Percentiles rank a stretch among this genome's conserved stretches.
Conservation (phyloP, 2,888 invertebrate species). For the Drosophila falleni region DNA sequence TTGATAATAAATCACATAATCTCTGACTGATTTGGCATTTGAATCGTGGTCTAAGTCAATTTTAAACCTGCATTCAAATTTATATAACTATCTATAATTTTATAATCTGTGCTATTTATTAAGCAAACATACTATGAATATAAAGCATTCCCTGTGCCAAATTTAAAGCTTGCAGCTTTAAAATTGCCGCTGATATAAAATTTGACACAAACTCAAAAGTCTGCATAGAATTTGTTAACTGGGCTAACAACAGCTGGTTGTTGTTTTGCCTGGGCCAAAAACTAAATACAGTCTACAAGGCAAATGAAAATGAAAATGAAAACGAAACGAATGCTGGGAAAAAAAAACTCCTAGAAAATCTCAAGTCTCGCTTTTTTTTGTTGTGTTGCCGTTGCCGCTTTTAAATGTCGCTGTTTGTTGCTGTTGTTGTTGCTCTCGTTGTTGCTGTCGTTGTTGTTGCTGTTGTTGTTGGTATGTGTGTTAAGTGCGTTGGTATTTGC, state of each 20-base stretch:
- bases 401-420: conserved; percentile 52
- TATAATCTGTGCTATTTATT: no score
- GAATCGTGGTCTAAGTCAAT: no score
- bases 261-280: conserved; percentile 1
- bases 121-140: neutral
- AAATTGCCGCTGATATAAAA: no score
- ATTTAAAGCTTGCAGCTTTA: neutral
- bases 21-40: no score
- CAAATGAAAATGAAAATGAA: conserved; percentile 3
- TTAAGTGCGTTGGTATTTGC: conserved; percentile 81
- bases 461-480: conserved; percentile 70
- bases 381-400: conserved; percentile 30
- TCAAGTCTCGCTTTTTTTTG: conserved; percentile 37
- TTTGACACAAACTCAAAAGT: neutral
- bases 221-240: neutral
- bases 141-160: neutral
- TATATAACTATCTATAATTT: no score
- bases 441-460: conserved; percentile 33
- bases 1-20: neutral
- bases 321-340: conserved; percentile 27
- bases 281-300: neutral
- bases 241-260: conserved; percentile 2
- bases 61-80: no score
- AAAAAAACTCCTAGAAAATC: conserved; percentile 38
- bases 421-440: conserved; percentile 14